These are phyloP conservation scores for Sigmodon hispidus DNA, from an alignment of 2,113 vertebrate species.

Conservation along the genomic window DNA sequence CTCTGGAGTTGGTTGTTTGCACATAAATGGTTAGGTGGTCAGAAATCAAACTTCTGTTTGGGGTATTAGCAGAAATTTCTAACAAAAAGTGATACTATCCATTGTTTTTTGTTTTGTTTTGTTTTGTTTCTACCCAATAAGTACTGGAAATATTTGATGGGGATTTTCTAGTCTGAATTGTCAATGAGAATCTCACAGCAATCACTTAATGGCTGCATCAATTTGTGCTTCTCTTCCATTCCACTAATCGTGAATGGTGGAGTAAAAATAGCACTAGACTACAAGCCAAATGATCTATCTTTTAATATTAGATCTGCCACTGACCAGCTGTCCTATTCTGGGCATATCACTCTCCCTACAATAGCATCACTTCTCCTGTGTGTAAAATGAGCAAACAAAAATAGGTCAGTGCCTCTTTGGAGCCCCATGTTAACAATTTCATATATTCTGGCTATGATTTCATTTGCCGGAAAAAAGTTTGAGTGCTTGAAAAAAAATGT, in stretches of 20 bases:
- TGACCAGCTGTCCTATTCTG: neutral
- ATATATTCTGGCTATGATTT: conserved; percentile 26
- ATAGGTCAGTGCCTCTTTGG: neutral
- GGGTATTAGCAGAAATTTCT: neutral
- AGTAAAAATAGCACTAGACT: conserved; percentile 10
- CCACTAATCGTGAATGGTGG: neutral
- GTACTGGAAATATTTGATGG: neutral
- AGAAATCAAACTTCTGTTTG: neutral
- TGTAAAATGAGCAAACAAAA: conserved; percentile 35
- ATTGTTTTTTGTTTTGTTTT: neutral
- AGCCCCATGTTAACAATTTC: conserved; percentile 1
- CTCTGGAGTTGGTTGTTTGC: neutral
- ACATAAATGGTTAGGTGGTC: neutral
- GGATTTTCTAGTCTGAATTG: neutral
- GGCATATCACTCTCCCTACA: neutral
- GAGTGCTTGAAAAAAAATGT: neutral
- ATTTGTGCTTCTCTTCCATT: neutral
- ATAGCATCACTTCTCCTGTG: neutral
- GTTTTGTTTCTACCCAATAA: conserved; percentile 14
- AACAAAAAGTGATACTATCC: neutral
- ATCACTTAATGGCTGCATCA: neutral
- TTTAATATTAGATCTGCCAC: neutral
- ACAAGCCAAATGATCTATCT: neutral
- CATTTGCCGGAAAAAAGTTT: neutral
- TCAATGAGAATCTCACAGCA: neutral